Base-by-base conservation (phyloP, 2,113 vertebrate genomes). In the Platysternon megacephalum region DNA sequence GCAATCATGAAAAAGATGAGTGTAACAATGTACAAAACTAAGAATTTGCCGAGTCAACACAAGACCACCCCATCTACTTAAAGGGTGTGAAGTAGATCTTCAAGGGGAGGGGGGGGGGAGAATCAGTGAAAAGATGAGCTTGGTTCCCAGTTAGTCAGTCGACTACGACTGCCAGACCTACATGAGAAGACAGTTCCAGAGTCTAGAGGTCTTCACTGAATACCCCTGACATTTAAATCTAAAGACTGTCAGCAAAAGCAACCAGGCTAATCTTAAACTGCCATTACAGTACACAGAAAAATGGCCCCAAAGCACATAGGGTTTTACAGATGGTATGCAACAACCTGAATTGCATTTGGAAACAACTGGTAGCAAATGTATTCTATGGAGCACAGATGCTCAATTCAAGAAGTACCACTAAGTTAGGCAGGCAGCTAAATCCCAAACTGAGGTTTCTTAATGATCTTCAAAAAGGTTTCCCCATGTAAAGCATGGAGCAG, bases 181-280 rank as follows among this genome's bases (percentile, higher is more conserved):
- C 79, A 39, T 0, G 2, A 90, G 55, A 39, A 88, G 74, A 5
- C 85, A 65, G 79, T 88, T 95, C 46, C 49, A n/a, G 1, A 19
- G 5, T 51, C 53, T 81, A 79, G 49, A 87, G 80, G 84, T 48
- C 39, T 22, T 21, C 7, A 24, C 6, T 1, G 8, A 19, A 80
- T 28, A 26, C 56, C 8, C 14, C 9, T 74, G 3, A 49, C 82
- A 55, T 3, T 82, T 85, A 78, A 51, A 83, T 68, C 21, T 12
- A 3, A 68, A 87, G 55, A 82, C 14, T 79, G 19, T 39, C 91
- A 93, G 48, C 88, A 94, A 68, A 84, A 90, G 39, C 84, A 84
- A 44, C 76, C 24, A 24, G 24, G 3, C 76, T 94, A 74, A 84
- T 3, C 1, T 2, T 85, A 88, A 83, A 46, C 35, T 88, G 89